phyloP scores from a whole-genome alignment of 1,140 invertebrate species.

The roundworm (Caenorhabditis elegans) region DNA sequence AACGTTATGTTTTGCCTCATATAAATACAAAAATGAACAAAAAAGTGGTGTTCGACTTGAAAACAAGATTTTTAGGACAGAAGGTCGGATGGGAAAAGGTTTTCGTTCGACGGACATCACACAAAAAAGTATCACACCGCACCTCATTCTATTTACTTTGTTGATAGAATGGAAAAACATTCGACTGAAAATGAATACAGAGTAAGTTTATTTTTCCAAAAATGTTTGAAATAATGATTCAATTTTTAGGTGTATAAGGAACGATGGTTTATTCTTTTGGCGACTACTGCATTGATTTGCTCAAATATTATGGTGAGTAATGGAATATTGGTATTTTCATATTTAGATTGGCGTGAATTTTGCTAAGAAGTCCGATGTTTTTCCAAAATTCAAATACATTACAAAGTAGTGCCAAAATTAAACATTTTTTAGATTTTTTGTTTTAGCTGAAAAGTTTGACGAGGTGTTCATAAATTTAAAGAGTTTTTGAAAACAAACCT shows the following conservation, averaged over 20 bases:
- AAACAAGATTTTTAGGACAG: constrained; percentile 2
- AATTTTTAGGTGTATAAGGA: background rate
- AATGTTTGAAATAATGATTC: background rate
- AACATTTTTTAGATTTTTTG: too few relatives aligned
- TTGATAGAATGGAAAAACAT: constrained; percentile 13
- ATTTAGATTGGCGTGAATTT: too few relatives aligned
- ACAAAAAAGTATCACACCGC: background rate
- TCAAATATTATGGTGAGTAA: constrained; percentile 8
- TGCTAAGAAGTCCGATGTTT: too few relatives aligned
- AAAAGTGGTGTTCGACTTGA: background rate
- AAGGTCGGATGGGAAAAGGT: background rate
- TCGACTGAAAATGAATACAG: constrained; percentile 8
- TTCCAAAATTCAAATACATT: too few relatives aligned
- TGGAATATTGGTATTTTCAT: too few relatives aligned
- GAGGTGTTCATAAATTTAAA: too few relatives aligned
- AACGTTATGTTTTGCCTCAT: background rate
- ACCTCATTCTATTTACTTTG: background rate
- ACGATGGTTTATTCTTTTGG: constrained; percentile 3
- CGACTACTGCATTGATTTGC: background rate
- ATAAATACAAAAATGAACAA: background rate
- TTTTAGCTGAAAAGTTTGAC: too few relatives aligned
- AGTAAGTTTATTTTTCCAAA: background rate
- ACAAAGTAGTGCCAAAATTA: too few relatives aligned
- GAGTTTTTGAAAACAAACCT: too few relatives aligned
- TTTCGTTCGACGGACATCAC: background rate